A percentile compares a stretch with the other conserved stretches of the same genome.
Conservation (phyloP, 2,888 invertebrate genomes). For the Beris morrisii region DNA sequence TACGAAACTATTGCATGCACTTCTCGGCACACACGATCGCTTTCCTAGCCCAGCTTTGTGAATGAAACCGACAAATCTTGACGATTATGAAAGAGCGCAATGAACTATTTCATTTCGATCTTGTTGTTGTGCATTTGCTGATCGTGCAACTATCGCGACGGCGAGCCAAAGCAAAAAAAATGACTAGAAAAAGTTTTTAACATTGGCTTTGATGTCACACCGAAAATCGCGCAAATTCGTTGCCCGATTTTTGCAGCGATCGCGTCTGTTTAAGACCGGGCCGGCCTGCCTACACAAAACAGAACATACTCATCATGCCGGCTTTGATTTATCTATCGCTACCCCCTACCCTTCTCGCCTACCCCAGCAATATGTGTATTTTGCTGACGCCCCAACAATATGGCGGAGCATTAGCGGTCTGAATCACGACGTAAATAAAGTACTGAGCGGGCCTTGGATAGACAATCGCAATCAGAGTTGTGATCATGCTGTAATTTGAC, state of each 20-base stretch:
- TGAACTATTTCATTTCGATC: constrained; percentile 32
- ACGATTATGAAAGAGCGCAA: constrained; percentile 36
- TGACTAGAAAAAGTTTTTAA: constrained; percentile 31
- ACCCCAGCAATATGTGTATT: neutral
- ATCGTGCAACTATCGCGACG: constrained; percentile 11
- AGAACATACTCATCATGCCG: too few relatives aligned
- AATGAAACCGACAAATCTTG: constrained; percentile 35
- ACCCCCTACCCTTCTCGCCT: neutral
- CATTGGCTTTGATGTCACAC: constrained; percentile 32
- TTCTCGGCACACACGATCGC: constrained; percentile 1
- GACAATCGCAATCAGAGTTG: neutral
- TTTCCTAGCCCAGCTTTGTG: constrained; percentile 14
- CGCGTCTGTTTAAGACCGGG: too few relatives aligned
- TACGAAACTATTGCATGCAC: neutral
- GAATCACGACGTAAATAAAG: constrained; percentile 28
- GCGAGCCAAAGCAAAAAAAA: constrained; percentile 10
- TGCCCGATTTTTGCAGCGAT: too few relatives aligned
- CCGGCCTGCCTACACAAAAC: too few relatives aligned
- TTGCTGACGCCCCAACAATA: constrained; percentile 17
- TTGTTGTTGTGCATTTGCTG: neutral
- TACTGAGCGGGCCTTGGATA: constrained; percentile 8
- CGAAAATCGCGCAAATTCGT: too few relatives aligned
- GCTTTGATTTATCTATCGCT: too few relatives aligned
- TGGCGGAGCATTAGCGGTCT: neutral
- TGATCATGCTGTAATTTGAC: constrained; percentile 24